Conservation (phyloP, 2,113 vertebrate genomes). For the Lepus americanus region DNA sequence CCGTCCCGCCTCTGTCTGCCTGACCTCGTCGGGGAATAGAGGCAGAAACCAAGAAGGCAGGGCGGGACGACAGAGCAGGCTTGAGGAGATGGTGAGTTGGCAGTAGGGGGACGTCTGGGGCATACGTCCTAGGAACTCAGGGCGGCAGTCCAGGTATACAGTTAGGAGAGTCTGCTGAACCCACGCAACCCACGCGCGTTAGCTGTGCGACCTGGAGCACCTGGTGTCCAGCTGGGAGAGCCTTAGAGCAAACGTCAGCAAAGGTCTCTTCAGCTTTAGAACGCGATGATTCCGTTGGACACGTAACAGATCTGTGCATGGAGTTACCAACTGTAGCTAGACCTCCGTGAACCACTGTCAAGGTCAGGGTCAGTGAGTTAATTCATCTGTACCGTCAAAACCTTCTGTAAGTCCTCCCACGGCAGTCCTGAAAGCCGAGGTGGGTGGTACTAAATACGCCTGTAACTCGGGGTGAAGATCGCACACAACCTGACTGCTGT, state of each 20-base stretch:
- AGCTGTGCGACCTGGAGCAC: background rate
- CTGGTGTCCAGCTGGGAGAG: background rate
- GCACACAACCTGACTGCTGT: background rate
- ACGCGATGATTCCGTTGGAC: conserved; percentile 14
- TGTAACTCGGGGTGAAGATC: background rate
- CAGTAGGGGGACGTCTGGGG: background rate
- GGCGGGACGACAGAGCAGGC: too few species aligned
- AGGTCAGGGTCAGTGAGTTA: background rate
- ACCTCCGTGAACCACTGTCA: background rate
- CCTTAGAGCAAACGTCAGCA: background rate
- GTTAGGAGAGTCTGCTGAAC: too few species aligned
- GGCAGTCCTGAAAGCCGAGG: background rate
- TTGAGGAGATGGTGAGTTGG: background rate
- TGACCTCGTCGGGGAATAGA: too few species aligned
- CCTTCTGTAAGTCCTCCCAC: background rate
- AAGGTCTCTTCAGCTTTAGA: background rate
- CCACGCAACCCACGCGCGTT: too few species aligned
- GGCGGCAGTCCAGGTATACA: too few species aligned
- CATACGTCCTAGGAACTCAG: background rate
- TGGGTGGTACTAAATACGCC: background rate
- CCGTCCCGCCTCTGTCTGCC: accelerated
- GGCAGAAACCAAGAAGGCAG: background rate
- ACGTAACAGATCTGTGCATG: background rate
- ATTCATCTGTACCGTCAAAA: background rate
- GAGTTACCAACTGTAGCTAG: background rate